phyloP scores from a whole-genome alignment of 2,888 invertebrate species.

The Metopia argyrocephala region DNA sequence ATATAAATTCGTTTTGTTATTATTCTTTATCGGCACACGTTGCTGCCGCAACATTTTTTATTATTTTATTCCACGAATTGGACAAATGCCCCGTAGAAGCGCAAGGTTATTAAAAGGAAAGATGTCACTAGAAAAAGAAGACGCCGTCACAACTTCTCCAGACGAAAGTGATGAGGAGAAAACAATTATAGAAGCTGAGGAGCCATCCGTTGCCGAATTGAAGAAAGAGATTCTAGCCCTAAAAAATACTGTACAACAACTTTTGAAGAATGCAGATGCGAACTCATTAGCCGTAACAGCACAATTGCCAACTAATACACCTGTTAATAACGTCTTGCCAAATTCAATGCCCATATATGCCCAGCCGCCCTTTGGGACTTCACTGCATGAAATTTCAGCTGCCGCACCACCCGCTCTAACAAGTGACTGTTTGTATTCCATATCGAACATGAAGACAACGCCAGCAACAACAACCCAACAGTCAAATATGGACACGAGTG shows the following conservation, averaged over 20 bases:
- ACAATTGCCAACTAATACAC: no score
- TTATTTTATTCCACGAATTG: slow-evolving; percentile 21
- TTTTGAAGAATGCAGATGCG: not conserved
- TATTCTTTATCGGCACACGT: no score
- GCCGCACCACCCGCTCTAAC: not conserved
- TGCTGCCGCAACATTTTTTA: no score
- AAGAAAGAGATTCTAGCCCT: slow-evolving; percentile 19
- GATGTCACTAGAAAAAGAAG: slow-evolving; percentile 19
- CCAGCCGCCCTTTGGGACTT: not conserved
- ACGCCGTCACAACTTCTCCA: not conserved
- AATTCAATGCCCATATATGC: not conserved
- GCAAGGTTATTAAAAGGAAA: not conserved
- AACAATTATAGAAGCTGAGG: slow-evolving; percentile 7
- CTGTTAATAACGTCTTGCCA: no score
- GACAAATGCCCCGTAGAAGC: slow-evolving; percentile 28
- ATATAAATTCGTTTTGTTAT: no score
- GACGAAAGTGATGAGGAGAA: slow-evolving; percentile 27
- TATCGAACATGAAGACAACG: not conserved
- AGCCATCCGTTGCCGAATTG: slow-evolving; percentile 7
- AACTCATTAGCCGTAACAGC: not conserved
- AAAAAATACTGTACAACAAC: slow-evolving; percentile 13
- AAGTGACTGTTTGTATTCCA: slow-evolving; percentile 7
- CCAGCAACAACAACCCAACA: slow-evolving; percentile 72
- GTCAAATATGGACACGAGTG: slow-evolving; percentile 79
- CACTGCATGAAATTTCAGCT: no score